Evolutionary conservation across 2,113 vertebrate genomes (phyloP).

Genomic region (Tautogolabrus adspersus): DNA sequence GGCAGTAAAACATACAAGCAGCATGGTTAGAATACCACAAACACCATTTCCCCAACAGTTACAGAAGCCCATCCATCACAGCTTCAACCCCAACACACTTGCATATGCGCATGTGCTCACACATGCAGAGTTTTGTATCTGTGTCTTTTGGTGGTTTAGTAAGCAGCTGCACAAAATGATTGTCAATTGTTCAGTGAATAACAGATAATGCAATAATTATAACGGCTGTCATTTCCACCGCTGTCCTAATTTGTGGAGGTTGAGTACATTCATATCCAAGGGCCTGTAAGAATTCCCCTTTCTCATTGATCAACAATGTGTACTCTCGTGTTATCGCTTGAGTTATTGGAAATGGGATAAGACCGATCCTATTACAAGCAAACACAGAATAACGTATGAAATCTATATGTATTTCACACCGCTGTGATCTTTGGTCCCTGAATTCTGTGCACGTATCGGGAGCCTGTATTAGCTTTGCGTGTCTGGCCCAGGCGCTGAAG

Average conservation of each 20-base stretch:
- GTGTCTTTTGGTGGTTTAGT: not conserved
- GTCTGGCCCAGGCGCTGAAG: conserved; percentile 77
- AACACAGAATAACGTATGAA: conserved; percentile 75
- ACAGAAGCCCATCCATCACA: conserved; percentile 73
- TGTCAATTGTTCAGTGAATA: conserved; percentile 42
- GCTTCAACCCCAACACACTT: conserved; percentile 38
- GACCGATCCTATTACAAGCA: conserved; percentile 73
- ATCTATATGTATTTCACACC: conserved; percentile 81
- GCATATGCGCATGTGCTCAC: conserved; percentile 37
- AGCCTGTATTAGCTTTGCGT: conserved; percentile 81
- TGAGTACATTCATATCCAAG: conserved; percentile 41
- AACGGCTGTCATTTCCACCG: conserved; percentile 23
- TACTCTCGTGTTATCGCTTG: conserved; percentile 66
- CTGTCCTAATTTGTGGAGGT: conserved; percentile 43
- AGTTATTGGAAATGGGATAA: conserved; percentile 78
- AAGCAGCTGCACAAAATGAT: conserved; percentile 51
- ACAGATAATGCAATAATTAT: conserved; percentile 44
- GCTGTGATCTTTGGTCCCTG: conserved; percentile 69
- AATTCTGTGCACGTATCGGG: conserved; percentile 77
- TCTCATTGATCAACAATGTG: conserved; percentile 69
- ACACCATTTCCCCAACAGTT: conserved; percentile 50
- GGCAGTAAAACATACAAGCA: conserved; percentile 73
- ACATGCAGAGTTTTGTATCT: not conserved
- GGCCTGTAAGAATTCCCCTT: conserved; percentile 37
- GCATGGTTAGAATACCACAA: conserved; percentile 84